These are phyloP conservation scores for silkworm (Bombyx mori) DNA, from an alignment of 1,140 invertebrate genomes.

Conservation along the genomic window DNA sequence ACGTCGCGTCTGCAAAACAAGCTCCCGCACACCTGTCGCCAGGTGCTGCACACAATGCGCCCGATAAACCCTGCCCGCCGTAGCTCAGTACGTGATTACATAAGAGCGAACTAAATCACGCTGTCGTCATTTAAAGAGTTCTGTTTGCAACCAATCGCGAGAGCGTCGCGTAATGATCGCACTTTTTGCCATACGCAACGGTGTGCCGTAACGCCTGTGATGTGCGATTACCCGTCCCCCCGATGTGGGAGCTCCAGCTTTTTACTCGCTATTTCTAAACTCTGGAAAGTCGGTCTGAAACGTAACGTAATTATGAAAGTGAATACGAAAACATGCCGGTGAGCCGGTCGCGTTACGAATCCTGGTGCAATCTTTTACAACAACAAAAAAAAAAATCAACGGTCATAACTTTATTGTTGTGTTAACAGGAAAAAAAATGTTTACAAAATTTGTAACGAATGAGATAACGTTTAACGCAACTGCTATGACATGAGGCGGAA, in stretches of 20 bases:
- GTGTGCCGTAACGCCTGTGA: slow-evolving; percentile 41
- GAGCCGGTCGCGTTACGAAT: slow-evolving; percentile 38
- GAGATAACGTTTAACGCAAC: no score
- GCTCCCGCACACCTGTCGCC: slow-evolving; percentile 55
- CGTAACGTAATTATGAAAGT: slow-evolving; percentile 67
- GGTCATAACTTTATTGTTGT: no score
- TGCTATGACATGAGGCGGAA: no score
- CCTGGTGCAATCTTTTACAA: slow-evolving; percentile 48
- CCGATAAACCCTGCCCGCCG: background rate
- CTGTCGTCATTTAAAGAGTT: background rate
- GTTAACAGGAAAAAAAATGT: no score
- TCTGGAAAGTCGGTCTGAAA: slow-evolving; percentile 53
- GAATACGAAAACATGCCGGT: slow-evolving; percentile 47
- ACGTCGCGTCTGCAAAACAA: slow-evolving; percentile 37
- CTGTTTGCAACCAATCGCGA: slow-evolving; percentile 35
- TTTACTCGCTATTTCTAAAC: slow-evolving; percentile 55
- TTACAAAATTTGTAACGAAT: no score
- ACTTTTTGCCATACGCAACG: slow-evolving; percentile 33
- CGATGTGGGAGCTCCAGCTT: slow-evolving; percentile 54
- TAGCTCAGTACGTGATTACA: slow-evolving; percentile 5
- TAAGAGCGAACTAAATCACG: background rate
- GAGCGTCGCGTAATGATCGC: slow-evolving; percentile 40
- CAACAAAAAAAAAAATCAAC: no score
- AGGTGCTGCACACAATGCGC: slow-evolving; percentile 28
- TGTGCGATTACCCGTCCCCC: slow-evolving; percentile 8